A percentile compares a stretch with the other conserved stretches of the same genome.
These are phyloP conservation scores for Stenotaenia linearis DNA, from an alignment of 2,888 invertebrate genomes.

Conservation along the genomic window DNA sequence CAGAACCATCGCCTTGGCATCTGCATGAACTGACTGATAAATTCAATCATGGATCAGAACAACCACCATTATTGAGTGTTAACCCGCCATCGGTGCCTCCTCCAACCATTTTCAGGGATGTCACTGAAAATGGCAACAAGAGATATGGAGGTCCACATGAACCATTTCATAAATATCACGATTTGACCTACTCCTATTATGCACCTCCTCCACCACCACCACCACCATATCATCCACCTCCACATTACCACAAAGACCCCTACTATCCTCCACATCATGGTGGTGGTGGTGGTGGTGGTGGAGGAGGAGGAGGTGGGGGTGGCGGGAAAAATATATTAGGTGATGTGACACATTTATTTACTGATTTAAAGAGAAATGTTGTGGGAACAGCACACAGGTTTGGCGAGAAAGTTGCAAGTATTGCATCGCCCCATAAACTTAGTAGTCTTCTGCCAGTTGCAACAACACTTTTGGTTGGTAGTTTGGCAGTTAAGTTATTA, in stretches of 20 bases:
- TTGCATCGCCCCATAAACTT: background rate
- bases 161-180: constrained; percentile 2
- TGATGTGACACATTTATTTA: background rate
- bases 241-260: background rate
- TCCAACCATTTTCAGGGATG: background rate
- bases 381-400: constrained; percentile 27
- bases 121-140: background rate
- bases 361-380: background rate
- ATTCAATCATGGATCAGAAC: background rate
- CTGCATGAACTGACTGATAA: background rate
- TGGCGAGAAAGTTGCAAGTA: constrained; percentile 27
- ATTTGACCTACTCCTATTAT: constrained; percentile 22
- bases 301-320: too few relatives aligned
- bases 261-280: background rate
- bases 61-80: background rate
- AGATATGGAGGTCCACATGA: constrained; percentile 26
- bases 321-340: background rate
- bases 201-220: background rate
- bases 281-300: background rate
- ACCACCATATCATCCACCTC: background rate
- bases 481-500: constrained; percentile 2
- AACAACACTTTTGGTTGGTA: constrained; percentile 19
- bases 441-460: background rate
- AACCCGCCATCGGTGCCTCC: background rate
- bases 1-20: background rate